Evolutionary conservation across 2,797 vertebrate species (phyloP).

Genomic region (Chloroceryle amazona): DNA sequence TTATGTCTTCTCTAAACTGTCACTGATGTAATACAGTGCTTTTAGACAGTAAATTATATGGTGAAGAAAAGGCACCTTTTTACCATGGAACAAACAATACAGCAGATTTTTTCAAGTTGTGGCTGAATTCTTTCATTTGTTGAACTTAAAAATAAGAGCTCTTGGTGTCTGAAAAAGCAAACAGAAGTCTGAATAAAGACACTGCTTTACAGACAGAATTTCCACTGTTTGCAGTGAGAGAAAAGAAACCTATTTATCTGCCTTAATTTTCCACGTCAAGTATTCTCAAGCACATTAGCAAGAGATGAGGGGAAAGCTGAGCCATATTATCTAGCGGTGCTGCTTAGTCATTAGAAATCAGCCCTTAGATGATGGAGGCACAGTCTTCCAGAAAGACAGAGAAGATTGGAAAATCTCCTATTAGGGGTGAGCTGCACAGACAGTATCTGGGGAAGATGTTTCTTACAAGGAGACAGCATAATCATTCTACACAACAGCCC

Average conservation of each 20-base stretch:
- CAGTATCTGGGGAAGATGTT: not conserved
- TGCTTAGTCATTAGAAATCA: not conserved
- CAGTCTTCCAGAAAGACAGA: not conserved
- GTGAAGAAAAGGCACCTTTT: not conserved
- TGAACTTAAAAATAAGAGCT: not conserved
- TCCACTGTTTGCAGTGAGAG: not conserved
- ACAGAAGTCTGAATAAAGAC: not conserved
- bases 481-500: fast-evolving
- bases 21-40: not conserved
- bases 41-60: not conserved
- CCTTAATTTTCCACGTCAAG: not conserved
- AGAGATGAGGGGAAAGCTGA: not conserved
- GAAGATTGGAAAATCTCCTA: not conserved
- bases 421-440: not conserved
- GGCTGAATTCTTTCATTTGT: not conserved
- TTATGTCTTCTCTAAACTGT: not conserved
- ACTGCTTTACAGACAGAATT: not conserved
- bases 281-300: not conserved
- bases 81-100: not conserved
- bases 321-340: not conserved
- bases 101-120: not conserved
- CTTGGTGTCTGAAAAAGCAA: not conserved
- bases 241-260: not conserved
- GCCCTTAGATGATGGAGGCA: not conserved
- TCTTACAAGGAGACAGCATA: not conserved